Evolutionary conservation across 2,888 invertebrate species (phyloP), one percentile per base, ranked within the genome.

Genomic region (Agrotis clavis): DNA sequence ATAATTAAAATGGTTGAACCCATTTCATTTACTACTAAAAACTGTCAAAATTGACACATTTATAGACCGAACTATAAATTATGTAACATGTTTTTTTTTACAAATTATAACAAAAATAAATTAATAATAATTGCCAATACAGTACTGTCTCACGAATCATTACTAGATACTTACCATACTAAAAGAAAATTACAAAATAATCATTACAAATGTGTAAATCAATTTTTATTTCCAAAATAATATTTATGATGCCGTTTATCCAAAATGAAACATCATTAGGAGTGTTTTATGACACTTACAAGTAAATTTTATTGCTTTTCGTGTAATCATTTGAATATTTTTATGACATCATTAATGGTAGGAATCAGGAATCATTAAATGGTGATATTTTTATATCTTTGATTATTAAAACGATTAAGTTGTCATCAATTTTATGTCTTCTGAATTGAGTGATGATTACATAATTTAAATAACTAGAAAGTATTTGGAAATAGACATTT

Each of bases 331-430:
- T 82, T 78, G 48, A 61, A 70, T 60, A 60, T 71, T 78, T 84
- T 86, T 83, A 84, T 79, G 74, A n/a, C 60, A 65, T 69, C 79
- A 79, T 86, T 84, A 79, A 79, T 71, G 59, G 59, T 60, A 19
- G 25, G 41, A 71, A 74, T 77, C 81, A 83, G 65, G 41, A 56
- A 67, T 76, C 73, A 84, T 82, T 82, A 67, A 18, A 56, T 66
- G 56, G 56, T 65, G 19, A 75, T 78, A 68, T 73, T 63, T 66
- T 81, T 67, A 60, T 59, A 67, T 59, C 14, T 77, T 45, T 19
- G 25, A 25, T n/a, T 53, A 50, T 77, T 13, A 48, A 30, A 48
- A 7, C 41, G 60, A 59, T 60, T 48, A 48, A 13, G 14, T 5
- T 13, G 16, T 48, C 25, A 53, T 77, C 19, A 35, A 41, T 73